These are phyloP conservation scores for Himantopus leucocephalus DNA, from an alignment of 2,113 vertebrate genomes.

Conservation along the genomic window DNA sequence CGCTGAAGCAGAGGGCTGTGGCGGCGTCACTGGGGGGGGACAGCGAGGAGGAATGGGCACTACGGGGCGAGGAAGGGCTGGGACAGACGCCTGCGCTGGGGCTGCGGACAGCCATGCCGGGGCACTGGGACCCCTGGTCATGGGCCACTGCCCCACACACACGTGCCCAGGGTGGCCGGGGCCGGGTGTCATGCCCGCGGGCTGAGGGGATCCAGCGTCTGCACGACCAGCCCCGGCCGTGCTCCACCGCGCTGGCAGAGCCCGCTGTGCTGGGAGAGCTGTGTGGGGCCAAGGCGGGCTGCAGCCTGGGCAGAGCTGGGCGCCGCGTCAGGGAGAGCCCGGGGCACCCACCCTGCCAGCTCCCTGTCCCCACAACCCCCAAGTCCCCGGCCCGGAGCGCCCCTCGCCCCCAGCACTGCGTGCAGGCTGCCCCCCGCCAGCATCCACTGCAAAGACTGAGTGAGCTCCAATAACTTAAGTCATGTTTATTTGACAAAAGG, in stretches of 20 bases:
- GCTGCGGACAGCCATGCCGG: accelerated
- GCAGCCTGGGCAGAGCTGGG: not conserved
- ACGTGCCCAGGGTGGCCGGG: accelerated
- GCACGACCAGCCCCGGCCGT: not conserved
- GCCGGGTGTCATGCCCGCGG: too few species aligned
- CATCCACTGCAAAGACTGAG: conserved; percentile 45
- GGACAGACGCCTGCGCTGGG: accelerated
- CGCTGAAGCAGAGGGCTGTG: not conserved
- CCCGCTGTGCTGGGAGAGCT: accelerated
- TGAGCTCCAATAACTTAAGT: conserved; percentile 44
- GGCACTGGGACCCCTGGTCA: not conserved
- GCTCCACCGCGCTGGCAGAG: too few species aligned
- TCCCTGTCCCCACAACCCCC: not conserved
- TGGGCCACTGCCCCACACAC: accelerated
- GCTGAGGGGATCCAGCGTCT: too few species aligned
- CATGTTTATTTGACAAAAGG: conserved; percentile 45
- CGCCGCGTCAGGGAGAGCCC: accelerated
- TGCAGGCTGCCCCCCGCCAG: not conserved
- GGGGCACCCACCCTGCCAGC: not conserved
- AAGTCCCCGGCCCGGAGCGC: not conserved
- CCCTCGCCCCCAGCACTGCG: not conserved
- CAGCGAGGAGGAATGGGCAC: accelerated
- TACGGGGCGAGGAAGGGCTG: not conserved
- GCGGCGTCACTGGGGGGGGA: not conserved
- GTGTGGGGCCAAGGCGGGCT: accelerated